Evolutionary conservation across 2,113 vertebrate genomes (phyloP).

Genomic region (Colius striatus): DNA sequence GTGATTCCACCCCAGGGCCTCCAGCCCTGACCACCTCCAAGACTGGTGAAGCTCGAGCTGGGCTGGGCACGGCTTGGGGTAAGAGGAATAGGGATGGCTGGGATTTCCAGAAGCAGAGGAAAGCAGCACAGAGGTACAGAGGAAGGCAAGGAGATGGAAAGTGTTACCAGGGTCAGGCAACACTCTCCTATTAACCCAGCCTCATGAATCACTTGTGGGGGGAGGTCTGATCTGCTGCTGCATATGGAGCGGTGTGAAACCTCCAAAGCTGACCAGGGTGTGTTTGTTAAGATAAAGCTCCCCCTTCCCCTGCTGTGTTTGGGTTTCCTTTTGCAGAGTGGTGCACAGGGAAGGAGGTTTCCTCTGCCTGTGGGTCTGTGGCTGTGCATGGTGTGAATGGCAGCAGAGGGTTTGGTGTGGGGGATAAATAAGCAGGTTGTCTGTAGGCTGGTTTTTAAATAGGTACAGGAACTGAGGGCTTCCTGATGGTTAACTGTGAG

Average conservation of each 20-base stretch:
- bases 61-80: background rate
- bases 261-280: background rate
- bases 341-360: background rate
- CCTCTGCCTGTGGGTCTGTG: background rate
- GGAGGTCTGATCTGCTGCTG: background rate
- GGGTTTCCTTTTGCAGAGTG: background rate
- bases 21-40: background rate
- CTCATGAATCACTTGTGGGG: background rate
- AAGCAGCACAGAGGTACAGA: rapidly evolving
- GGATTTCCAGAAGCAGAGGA: background rate
- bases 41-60: background rate
- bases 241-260: background rate
- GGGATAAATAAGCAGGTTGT: background rate
- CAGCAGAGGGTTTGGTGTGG: background rate
- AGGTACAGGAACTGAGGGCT: rapidly evolving
- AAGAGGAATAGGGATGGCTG: rapidly evolving
- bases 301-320: background rate
- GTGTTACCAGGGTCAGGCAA: rapidly evolving
- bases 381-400: rapidly evolving
- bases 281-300: background rate
- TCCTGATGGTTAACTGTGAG: background rate
- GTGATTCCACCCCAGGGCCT: background rate
- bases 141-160: background rate
- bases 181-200: rapidly evolving
- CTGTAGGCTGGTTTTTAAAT: background rate